A percentile compares a stretch with the other conserved stretches of the same genome.
Evolutionary conservation across 2,113 vertebrate species (phyloP).

Genomic region (Erinaceus europaeus): DNA sequence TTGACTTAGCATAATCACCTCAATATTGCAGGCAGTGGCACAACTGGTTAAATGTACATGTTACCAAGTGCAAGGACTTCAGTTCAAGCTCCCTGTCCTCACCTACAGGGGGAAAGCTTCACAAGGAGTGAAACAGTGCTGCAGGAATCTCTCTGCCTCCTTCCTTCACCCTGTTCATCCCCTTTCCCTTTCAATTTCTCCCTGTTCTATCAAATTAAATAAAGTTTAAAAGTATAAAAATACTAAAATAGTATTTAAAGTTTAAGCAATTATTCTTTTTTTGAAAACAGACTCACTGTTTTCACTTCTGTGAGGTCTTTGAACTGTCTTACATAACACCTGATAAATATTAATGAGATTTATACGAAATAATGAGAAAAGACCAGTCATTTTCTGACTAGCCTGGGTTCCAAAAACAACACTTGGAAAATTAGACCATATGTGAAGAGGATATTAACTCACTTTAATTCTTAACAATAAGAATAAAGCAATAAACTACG

Average conservation of each 20-base stretch:
- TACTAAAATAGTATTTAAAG: not conserved
- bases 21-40: no score
- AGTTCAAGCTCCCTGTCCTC: no score
- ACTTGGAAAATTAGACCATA: conserved; percentile 1
- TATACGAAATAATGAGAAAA: conserved; percentile 8
- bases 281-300: not conserved
- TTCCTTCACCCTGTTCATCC: no score
- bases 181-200: no score
- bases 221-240: no score
- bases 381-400: not conserved
- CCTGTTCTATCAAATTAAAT: no score
- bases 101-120: no score
- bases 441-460: not conserved
- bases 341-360: conserved; percentile 25
- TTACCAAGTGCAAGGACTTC: no score
- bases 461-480: not conserved
- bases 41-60: no score
- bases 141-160: no score
- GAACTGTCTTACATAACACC: not conserved
- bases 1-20: no score
- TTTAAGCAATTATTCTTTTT: not conserved
- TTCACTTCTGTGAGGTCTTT: not conserved
- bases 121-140: no score
- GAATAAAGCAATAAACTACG: not conserved
- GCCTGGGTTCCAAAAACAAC: conserved; percentile 17